These are phyloP conservation scores for Lycopodina hypogea DNA, from an alignment of 37 sponge, comb jelly and placozoan species.

Conservation along the genomic window DNA sequence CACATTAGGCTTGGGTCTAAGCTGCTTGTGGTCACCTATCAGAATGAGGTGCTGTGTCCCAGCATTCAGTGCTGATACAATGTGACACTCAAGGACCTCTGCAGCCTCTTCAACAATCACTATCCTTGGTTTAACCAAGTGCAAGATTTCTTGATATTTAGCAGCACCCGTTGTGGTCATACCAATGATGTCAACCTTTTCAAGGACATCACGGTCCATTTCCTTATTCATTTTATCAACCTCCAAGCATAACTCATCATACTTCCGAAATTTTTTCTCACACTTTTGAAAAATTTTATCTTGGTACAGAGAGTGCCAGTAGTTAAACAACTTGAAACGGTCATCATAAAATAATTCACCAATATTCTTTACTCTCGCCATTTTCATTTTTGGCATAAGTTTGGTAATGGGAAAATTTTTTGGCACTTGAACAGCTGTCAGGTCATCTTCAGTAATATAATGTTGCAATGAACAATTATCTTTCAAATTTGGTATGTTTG, in stretches of 20 bases:
- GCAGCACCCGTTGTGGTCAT: conserved; percentile 97
- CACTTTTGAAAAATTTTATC: not conserved
- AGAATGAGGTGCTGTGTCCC: conserved; percentile 85
- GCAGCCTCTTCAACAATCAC: conserved; percentile 93
- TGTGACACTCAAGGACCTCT: conserved; percentile 87
- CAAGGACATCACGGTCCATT: conserved; percentile 27
- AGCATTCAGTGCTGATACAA: conserved; percentile 73
- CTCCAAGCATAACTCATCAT: conserved; percentile 13
- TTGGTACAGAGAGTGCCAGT: conserved; percentile 47
- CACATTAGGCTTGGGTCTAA: conserved; percentile 78
- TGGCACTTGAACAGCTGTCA: not conserved
- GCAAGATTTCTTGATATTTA: conserved; percentile 71
- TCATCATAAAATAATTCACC: conserved; percentile 7
- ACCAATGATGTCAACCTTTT: conserved; percentile 68
- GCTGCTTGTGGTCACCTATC: conserved; percentile 95
- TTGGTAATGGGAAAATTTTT: not conserved
- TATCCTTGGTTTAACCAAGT: conserved; percentile 77
- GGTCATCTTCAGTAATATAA: not conserved
- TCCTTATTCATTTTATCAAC: conserved; percentile 14
- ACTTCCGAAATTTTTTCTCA: conserved; percentile 10
- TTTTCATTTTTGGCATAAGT: conserved; percentile 46
- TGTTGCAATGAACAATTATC: not conserved
- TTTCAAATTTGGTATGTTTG: not conserved
- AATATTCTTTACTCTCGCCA: conserved; percentile 24
- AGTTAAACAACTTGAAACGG: conserved; percentile 56